phyloP scores from a whole-genome alignment of 2,888 invertebrate species.

The Dichetophora obliterata region DNA sequence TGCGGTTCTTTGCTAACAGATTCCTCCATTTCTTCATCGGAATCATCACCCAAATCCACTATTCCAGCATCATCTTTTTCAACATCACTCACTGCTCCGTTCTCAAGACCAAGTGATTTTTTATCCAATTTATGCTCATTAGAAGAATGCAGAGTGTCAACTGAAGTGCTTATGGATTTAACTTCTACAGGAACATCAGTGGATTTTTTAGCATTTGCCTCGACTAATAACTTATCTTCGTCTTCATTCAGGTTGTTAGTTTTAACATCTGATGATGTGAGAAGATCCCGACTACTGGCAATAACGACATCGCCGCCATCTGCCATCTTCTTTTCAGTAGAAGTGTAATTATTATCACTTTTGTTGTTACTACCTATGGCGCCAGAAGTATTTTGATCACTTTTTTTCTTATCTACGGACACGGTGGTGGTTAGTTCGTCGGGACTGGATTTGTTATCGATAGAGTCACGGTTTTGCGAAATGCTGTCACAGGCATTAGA shows the following conservation, averaged over 20 bases:
- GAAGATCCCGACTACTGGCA: neutral
- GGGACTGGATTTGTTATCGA: constrained; percentile 49
- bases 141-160: constrained; percentile 26
- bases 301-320: neutral
- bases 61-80: constrained; percentile 51
- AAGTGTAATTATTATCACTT: constrained; percentile 48
- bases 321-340: neutral
- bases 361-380: constrained; percentile 55
- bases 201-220: constrained; percentile 51
- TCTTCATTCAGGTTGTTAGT: neutral
- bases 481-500: constrained; percentile 46
- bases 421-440: constrained; percentile 42
- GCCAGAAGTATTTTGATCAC: constrained; percentile 44
- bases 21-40: constrained; percentile 56
- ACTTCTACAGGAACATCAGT: constrained; percentile 57
- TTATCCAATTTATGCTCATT: neutral
- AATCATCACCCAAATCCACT: constrained; percentile 63
- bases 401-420: constrained; percentile 45
- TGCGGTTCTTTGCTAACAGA: neutral
- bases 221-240: neutral
- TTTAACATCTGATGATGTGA: neutral
- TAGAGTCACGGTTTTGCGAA: constrained; percentile 47
- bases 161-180: constrained; percentile 33
- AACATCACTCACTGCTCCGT: constrained; percentile 47
- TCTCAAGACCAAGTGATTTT: constrained; percentile 34